Conservation (phyloP, 2,113 vertebrate genomes). For the Montifringilla adamsi region DNA sequence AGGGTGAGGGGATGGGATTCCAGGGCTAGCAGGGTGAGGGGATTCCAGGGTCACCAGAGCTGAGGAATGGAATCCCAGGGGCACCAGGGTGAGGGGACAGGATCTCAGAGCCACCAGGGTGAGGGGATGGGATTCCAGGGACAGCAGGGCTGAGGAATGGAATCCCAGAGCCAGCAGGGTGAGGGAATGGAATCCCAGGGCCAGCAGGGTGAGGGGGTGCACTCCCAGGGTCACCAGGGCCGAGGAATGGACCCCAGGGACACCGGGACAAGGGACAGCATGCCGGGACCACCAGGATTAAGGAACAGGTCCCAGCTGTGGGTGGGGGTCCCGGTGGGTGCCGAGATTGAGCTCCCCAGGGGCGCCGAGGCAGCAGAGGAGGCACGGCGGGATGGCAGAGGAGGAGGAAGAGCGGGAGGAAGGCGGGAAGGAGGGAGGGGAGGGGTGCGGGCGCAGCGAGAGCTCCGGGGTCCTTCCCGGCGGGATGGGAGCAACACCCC, state of each 20-base stretch:
- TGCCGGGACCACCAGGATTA: not conserved
- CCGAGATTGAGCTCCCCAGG: fast-evolving
- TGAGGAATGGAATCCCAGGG: no score
- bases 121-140: not conserved
- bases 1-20: not conserved
- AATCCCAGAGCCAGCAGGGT: no score
- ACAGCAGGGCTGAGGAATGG: no score
- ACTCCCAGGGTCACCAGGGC: no score
- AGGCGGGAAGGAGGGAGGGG: not conserved
- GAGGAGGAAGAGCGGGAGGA: not conserved
- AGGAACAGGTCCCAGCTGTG: not conserved
- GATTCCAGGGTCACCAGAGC: no score
- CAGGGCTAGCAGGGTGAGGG: not conserved
- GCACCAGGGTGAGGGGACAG: fast-evolving
- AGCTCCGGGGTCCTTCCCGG: fast-evolving
- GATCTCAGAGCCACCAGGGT: not conserved
- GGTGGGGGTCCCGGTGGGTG: not conserved
- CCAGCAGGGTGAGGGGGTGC: no score
- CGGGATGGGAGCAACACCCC: fast-evolving
- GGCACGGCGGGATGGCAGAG: fast-evolving
- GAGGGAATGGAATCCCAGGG: not conserved
- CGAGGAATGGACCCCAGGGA: fast-evolving
- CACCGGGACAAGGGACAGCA: fast-evolving
- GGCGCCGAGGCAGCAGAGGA: fast-evolving
- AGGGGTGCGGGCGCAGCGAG: fast-evolving